Evolutionary conservation across 2,797 vertebrate species (phyloP).

Genomic region (Ambastaia sidthimunki): DNA sequence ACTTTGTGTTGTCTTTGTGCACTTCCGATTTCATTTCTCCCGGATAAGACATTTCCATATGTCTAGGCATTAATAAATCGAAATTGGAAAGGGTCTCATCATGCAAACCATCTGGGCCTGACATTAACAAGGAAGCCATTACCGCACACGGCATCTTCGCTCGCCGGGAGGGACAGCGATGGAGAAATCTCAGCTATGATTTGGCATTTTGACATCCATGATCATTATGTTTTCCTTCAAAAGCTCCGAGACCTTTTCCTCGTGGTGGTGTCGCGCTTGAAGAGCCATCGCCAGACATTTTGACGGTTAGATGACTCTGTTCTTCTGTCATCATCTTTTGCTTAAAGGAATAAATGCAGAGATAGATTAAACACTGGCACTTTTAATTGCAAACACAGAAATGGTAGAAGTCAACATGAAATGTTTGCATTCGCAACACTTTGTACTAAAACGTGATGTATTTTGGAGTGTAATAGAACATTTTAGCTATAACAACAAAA

Average conservation of each 20-base stretch:
- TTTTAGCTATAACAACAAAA: neutral
- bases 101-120: constrained; percentile 40
- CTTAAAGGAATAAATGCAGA: constrained; percentile 3
- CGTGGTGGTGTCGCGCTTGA: neutral
- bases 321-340: constrained; percentile 3
- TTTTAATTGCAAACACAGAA: constrained; percentile 14
- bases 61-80: constrained; percentile 50
- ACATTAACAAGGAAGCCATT: constrained; percentile 53
- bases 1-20: constrained; percentile 2
- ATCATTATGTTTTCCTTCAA: constrained; percentile 46
- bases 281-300: constrained; percentile 30
- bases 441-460: neutral
- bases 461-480: neutral
- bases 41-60: constrained; percentile 38
- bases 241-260: constrained; percentile 41
- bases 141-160: constrained; percentile 9
- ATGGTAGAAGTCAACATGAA: neutral
- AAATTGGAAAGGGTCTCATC: constrained; percentile 49
- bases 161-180: neutral
- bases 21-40: constrained; percentile 29
- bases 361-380: neutral
- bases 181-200: constrained; percentile 34
- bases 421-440: neutral
- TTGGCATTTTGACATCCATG: constrained; percentile 51
- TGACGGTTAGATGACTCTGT: constrained; percentile 25